Evolutionary conservation across 2,797 vertebrate genomes (phyloP), one percentile per base, ranked within the genome.

Genomic region (Microchirus variegatus): DNA sequence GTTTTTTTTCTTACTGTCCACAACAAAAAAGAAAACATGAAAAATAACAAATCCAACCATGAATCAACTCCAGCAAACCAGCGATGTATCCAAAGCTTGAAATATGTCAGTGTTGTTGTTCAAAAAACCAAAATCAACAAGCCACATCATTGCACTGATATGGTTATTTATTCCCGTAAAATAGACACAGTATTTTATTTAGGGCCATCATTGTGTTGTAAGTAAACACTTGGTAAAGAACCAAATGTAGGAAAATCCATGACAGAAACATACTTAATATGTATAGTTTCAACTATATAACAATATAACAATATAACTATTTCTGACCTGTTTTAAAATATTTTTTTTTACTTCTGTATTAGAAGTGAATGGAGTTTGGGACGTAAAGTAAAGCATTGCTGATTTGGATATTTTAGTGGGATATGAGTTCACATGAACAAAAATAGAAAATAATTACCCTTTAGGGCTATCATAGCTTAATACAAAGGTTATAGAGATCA

Each of bases 1-100:
- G 58, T n/a, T 16, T 17, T 54, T 50, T 51, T 48, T 18, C 9
- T 66, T 38, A 15, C 12, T 46, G 42, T 62, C 22, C 3, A 22
- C 5, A 22, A 22, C 22, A 11, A 55, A 19, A 43, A 36, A 60
- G 14, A 49, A 10, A 15, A 42, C 6, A 62, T 10, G 9, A 50
- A 17, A 37, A 17, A 14, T 46, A 35, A 40, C 17, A 58, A 41
- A 43, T 38, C 16, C 8, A 58, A 31, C 14, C 60, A 44, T 26
- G 5, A 45, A 36, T 42, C 9, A 11, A 45, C 16, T n/a, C 1
- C 1, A 26, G 45, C 1, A 50, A 22, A 18, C 19, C 42, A 4
- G 18, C n/a, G 17, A 0, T 58, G 17, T 59, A 49, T 38, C 19
- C 5, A 43, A 62, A 44, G 44, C 16, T 15, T 18, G 16, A 56